phyloP scores from a whole-genome alignment of 2,113 vertebrate species.

The Phycodurus eques region DNA sequence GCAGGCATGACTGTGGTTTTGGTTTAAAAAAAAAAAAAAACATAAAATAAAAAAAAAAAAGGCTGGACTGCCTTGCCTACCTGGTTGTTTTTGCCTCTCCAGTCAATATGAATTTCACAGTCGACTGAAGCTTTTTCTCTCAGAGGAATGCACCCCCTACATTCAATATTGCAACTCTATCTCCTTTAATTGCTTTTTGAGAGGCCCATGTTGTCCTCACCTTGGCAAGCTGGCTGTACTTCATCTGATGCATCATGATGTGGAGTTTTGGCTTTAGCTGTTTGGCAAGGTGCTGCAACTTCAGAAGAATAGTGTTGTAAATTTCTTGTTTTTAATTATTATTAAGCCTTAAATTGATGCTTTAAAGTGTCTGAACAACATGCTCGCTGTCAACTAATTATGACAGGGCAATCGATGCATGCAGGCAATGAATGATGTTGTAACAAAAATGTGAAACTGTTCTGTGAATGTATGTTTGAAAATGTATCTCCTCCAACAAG shows the following conservation, averaged over 20 bases:
- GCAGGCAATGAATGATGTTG: neutral
- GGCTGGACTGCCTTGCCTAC: constrained; percentile 57
- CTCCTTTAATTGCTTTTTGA: constrained; percentile 71
- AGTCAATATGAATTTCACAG: constrained; percentile 74
- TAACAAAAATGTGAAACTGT: constrained; percentile 9
- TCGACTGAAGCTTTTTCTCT: constrained; percentile 68
- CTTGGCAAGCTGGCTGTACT: constrained; percentile 51
- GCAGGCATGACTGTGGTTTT: constrained; percentile 24
- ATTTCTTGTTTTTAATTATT: neutral
- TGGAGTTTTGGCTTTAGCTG: constrained; percentile 45
- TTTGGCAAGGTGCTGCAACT: constrained; percentile 32
- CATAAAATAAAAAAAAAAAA: constrained; percentile 32
- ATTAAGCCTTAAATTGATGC: constrained; percentile 5
- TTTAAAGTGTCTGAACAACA: constrained; percentile 17
- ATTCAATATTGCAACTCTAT: constrained; percentile 69
- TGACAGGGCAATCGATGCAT: neutral
- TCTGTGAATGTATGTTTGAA: constrained; percentile 6
- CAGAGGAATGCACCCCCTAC: constrained; percentile 57
- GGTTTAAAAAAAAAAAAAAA: constrained; percentile 19
- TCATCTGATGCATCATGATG: constrained; percentile 50
- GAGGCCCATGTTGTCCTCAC: constrained; percentile 61
- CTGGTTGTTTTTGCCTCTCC: constrained; percentile 67
- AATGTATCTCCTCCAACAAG: constrained; percentile 24
- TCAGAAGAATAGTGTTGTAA: constrained; percentile 15
- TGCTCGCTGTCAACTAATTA: neutral